Conservation (phyloP, 1,140 invertebrate species). For the Proctacanthus coquilletti region DNA sequence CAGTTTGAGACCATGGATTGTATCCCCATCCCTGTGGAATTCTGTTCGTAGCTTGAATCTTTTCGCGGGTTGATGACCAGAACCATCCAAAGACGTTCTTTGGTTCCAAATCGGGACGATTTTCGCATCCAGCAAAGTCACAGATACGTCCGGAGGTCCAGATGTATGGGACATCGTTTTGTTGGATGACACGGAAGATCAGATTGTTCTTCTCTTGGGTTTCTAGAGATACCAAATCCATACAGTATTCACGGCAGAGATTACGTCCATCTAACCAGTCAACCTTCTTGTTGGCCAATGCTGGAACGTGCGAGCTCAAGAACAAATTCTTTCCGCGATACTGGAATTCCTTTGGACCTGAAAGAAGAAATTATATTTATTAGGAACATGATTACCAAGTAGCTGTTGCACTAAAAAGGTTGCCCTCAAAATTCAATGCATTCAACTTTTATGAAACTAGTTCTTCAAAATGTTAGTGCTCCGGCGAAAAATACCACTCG, state of each 20-base stretch:
- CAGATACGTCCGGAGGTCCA: conserved; percentile 82
- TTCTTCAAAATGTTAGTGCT: too few relatives aligned
- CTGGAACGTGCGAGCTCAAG: conserved; percentile 67
- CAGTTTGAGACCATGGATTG: conserved; percentile 77
- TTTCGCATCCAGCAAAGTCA: conserved; percentile 84
- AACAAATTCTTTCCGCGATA: conserved; percentile 78
- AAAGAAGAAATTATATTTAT: conserved; percentile 5
- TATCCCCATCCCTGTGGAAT: conserved; percentile 39
- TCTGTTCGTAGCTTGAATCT: conserved; percentile 71
- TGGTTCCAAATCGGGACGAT: conserved; percentile 68
- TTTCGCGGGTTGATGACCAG: conserved; percentile 79
- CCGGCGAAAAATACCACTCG: too few relatives aligned
- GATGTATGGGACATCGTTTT: conserved; percentile 80
- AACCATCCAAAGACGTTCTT: conserved; percentile 79
- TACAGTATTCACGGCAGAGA: conserved; percentile 78
- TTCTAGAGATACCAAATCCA: conserved; percentile 79
- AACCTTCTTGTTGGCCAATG: conserved; percentile 57
- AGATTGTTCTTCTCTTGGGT: conserved; percentile 80
- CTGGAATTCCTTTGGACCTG: conserved; percentile 81
- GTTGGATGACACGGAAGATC: conserved; percentile 69
- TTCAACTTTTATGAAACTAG: too few relatives aligned
- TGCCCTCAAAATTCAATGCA: too few relatives aligned
- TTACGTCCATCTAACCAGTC: conserved; percentile 85
- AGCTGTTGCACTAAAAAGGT: too few relatives aligned
- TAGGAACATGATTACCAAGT: too few relatives aligned